Evolutionary conservation across 2,113 vertebrate genomes (phyloP).

Genomic region (Tricholaema leucomelas): DNA sequence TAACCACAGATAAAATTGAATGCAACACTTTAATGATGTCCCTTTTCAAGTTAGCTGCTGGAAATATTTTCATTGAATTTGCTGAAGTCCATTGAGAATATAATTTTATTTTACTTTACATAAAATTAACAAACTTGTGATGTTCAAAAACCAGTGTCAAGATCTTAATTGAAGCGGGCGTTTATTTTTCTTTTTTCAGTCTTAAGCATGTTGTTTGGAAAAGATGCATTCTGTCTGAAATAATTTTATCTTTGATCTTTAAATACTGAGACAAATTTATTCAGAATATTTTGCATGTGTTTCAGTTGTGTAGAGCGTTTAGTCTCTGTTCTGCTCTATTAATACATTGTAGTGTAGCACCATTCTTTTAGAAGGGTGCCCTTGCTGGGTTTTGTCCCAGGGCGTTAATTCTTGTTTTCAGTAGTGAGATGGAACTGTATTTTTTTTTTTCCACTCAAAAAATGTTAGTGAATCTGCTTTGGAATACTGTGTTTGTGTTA

Average conservation of each 20-base stretch:
- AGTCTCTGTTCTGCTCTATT: neutral
- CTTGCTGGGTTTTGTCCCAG: neutral
- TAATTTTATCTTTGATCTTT: conserved; percentile 58
- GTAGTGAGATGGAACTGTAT: neutral
- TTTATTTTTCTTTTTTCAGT: neutral
- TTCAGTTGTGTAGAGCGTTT: neutral
- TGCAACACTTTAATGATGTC: conserved; percentile 59
- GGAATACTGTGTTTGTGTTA: neutral
- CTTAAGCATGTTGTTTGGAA: conserved; percentile 37
- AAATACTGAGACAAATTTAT: conserved; percentile 32
- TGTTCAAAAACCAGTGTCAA: conserved; percentile 44
- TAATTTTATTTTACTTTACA: conserved; percentile 48
- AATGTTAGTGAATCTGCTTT: neutral
- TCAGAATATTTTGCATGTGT: neutral
- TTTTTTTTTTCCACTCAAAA: neutral
- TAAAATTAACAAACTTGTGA: conserved; percentile 37
- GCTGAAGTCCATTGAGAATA: conserved; percentile 44
- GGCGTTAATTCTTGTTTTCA: neutral
- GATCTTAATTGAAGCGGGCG: conserved; percentile 43
- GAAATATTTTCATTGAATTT: conserved; percentile 68
- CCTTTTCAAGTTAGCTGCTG: conserved; percentile 46
- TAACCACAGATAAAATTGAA: conserved; percentile 62
- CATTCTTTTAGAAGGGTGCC: neutral
- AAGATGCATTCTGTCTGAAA: conserved; percentile 34
- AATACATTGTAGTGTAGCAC: neutral